Conservation (phyloP, 2,113 vertebrate genomes). For the Rhea americana region DNA sequence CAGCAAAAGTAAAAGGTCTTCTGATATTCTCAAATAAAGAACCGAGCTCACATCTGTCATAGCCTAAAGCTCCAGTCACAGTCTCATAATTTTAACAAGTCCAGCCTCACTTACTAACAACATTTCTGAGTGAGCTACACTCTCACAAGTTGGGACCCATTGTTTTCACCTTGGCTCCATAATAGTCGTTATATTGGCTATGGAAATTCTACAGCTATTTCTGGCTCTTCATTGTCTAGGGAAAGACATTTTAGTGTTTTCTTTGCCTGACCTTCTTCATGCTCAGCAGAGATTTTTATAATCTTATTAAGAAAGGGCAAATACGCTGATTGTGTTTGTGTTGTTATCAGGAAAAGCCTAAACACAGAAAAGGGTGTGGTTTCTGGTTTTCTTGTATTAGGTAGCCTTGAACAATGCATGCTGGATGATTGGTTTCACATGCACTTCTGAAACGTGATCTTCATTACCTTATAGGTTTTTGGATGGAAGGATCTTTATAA, state of each 20-base stretch:
- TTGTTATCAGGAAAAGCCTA: not conserved
- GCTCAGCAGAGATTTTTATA: not conserved
- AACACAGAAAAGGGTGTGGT: not conserved
- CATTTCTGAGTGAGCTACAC: not conserved
- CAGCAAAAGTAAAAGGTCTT: not conserved
- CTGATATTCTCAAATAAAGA: not conserved
- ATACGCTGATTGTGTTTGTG: not conserved
- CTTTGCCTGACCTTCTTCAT: not conserved
- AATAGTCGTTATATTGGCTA: not conserved
- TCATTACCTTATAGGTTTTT: not conserved
- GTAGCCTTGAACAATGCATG: not conserved
- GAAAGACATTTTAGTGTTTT: not conserved
- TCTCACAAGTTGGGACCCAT: not conserved
- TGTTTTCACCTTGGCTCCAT: not conserved
- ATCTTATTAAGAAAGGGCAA: not conserved
- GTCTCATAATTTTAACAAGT: not conserved
- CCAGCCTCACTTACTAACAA: not conserved
- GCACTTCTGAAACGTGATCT: slow-evolving; percentile 33
- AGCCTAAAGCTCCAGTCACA: not conserved
- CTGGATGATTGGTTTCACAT: not conserved
- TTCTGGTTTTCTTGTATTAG: slow-evolving; percentile 40
- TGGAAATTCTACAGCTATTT: not conserved
- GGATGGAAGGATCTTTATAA: not conserved
- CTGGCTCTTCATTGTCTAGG: not conserved
- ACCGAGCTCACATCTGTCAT: rapidly evolving